Percentiles rank a stretch among this genome's conserved stretches.
These are phyloP conservation scores for Suillia variegata DNA, from an alignment of 2,888 invertebrate genomes.

Conservation along the genomic window DNA sequence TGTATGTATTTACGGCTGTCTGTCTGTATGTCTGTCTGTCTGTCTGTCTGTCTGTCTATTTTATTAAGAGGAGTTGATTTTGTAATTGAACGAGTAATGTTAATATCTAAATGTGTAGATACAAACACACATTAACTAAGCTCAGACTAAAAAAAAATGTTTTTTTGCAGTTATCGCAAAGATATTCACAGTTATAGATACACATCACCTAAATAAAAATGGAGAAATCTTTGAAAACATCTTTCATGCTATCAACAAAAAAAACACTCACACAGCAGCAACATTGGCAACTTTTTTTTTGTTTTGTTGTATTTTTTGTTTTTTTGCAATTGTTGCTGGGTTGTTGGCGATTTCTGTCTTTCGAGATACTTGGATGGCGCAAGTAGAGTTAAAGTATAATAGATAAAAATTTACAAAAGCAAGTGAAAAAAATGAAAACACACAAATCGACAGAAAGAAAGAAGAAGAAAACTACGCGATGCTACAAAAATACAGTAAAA, in stretches of 20 bases:
- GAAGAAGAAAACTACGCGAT: neutral
- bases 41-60: neutral
- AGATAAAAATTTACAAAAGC: neutral
- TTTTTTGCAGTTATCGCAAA: neutral
- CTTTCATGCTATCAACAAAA: slow-evolving; percentile 7
- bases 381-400: slow-evolving; percentile 3
- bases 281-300: neutral
- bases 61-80: neutral
- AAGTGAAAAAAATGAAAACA: neutral
- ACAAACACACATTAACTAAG: neutral
- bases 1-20: neutral
- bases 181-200: slow-evolving; percentile 15
- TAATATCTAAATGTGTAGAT: neutral
- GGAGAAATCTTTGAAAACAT: slow-evolving; percentile 18
- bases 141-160: too few species aligned
- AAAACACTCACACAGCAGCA: slow-evolving; percentile 1
- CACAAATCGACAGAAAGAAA: neutral
- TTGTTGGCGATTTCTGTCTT: slow-evolving; percentile 11
- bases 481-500: neutral
- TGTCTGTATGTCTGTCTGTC: neutral
- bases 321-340: slow-evolving; percentile 16
- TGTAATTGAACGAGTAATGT: neutral
- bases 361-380: neutral
- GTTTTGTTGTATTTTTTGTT: too few species aligned
- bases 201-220: slow-evolving; percentile 19